Conservation (phyloP, 2,113 vertebrate genomes). For the Corythaeola cristata region DNA sequence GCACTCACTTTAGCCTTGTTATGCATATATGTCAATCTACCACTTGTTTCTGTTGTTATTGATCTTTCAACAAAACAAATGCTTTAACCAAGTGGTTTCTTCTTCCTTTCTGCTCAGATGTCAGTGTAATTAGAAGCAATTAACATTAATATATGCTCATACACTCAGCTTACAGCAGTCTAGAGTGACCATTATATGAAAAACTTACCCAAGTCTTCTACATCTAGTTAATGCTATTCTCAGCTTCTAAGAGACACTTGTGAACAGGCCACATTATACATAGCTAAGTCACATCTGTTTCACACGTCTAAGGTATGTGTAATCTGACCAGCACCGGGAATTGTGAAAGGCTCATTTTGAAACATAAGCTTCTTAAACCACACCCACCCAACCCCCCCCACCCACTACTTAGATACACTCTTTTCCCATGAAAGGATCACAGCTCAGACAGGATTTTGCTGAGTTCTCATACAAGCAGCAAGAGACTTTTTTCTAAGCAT, state of each 20-base stretch:
- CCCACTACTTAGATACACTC: background rate
- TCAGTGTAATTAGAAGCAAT: background rate
- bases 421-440: background rate
- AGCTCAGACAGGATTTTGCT: background rate
- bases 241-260: background rate
- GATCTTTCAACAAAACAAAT: background rate
- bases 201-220: background rate
- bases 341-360: slow-evolving; percentile 21
- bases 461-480: background rate
- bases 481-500: background rate
- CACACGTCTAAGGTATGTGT: background rate
- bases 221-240: background rate
- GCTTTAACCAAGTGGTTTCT: background rate
- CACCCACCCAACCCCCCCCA: background rate
- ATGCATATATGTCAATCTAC: background rate
- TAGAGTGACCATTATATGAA: background rate
- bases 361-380: slow-evolving; percentile 20
- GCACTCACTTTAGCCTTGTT: background rate
- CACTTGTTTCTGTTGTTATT: background rate
- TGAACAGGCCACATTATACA: background rate
- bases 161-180: background rate
- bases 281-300: background rate
- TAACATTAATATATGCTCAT: background rate
- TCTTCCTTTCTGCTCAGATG: background rate
- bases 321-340: background rate